Evolutionary conservation across 2,888 invertebrate species (phyloP).

Genomic region (Drosophila seclusa): DNA sequence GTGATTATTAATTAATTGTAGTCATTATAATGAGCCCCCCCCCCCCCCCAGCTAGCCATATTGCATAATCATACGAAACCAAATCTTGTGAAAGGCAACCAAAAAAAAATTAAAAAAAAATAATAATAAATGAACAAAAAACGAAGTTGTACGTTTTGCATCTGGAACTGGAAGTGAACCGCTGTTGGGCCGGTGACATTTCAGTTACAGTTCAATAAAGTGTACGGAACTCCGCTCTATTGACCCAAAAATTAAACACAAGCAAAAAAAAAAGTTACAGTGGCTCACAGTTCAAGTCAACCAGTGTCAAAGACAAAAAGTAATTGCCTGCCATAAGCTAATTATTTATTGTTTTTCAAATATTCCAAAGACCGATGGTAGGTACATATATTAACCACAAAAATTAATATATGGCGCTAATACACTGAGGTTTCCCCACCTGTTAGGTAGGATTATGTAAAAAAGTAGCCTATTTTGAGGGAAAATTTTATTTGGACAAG

Average conservation of each 20-base stretch:
- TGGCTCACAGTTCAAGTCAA: not conserved
- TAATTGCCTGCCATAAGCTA: too few relatives aligned
- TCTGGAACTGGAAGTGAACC: conserved; percentile 15
- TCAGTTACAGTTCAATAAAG: conserved; percentile 71
- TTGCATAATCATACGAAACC: conserved; percentile 38
- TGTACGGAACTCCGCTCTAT: conserved; percentile 72
- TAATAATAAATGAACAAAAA: conserved; percentile 18
- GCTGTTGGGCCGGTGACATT: conserved; percentile 9
- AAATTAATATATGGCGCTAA: too few relatives aligned
- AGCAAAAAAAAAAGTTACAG: conserved; percentile 17
- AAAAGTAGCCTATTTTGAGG: too few relatives aligned
- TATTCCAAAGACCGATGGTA: too few relatives aligned
- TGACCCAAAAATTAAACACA: conserved; percentile 67
- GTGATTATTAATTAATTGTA: conserved; percentile 67
- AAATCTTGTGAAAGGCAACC: conserved; percentile 62
- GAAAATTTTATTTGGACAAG: too few relatives aligned
- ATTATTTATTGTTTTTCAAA: too few relatives aligned
- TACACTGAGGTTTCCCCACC: too few relatives aligned
- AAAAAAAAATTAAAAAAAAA: conserved; percentile 7
- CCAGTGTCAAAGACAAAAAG: too few relatives aligned
- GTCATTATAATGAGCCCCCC: conserved; percentile 49
- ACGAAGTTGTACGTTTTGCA: conserved; percentile 30
- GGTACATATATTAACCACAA: too few relatives aligned
- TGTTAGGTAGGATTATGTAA: too few relatives aligned
- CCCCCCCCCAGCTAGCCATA: conserved; percentile 21